Evolutionary conservation across 2,797 vertebrate species (phyloP).

Genomic region (Coracias cyanogaster): DNA sequence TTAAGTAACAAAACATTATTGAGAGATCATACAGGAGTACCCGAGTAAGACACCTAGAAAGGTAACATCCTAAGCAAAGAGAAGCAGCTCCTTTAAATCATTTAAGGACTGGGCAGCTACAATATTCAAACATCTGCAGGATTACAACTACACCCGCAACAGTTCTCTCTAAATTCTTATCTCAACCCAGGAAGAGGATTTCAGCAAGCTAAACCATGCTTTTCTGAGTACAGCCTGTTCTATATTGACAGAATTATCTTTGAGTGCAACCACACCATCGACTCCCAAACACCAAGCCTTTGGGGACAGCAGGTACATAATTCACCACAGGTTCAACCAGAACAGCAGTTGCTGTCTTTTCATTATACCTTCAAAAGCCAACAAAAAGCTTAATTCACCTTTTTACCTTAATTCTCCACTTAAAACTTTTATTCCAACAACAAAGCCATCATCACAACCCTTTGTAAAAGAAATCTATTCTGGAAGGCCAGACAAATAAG

Average conservation of each 20-base stretch:
- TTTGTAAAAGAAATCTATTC: neutral
- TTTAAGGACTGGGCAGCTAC: neutral
- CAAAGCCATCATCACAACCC: neutral
- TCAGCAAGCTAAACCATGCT: neutral
- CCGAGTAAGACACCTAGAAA: neutral
- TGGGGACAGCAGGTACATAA: neutral
- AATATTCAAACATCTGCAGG: neutral
- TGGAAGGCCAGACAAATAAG: neutral
- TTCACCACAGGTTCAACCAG: neutral
- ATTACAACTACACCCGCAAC: neutral
- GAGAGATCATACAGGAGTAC: neutral
- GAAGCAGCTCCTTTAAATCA: neutral
- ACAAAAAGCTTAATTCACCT: neutral
- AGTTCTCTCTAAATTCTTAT: neutral
- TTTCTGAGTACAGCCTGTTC: neutral
- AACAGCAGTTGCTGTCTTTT: neutral
- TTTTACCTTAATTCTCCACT: neutral
- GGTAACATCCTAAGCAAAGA: neutral
- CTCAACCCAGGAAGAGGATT: neutral
- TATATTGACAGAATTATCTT: neutral
- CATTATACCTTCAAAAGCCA: neutral
- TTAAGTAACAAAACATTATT: neutral
- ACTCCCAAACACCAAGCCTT: neutral
- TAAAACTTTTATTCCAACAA: neutral
- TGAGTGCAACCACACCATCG: neutral